Evolutionary conservation across 2,113 vertebrate genomes (phyloP).

Genomic region (Leptobrachium ailaonicum): DNA sequence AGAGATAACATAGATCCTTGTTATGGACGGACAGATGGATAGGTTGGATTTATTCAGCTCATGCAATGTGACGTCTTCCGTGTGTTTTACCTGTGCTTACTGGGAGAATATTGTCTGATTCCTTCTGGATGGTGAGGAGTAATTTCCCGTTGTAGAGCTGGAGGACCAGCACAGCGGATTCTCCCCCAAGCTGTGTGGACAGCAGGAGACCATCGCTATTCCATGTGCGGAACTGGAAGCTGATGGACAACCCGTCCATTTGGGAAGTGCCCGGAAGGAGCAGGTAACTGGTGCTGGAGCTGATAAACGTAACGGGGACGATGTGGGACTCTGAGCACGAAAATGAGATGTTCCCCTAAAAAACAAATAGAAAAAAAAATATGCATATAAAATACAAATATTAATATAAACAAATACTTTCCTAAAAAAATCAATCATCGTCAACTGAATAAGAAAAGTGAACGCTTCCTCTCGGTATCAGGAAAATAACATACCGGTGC

Average conservation of each 20-base stretch:
- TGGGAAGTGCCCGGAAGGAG: constrained; percentile 75
- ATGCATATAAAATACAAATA: background rate
- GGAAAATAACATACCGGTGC: too few relatives aligned
- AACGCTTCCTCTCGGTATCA: too few relatives aligned
- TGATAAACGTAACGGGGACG: constrained; percentile 87
- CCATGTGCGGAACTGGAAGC: constrained; percentile 95
- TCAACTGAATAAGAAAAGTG: too few relatives aligned
- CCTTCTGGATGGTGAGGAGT: constrained; percentile 74
- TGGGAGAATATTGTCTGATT: constrained; percentile 67
- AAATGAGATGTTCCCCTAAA: constrained; percentile 95
- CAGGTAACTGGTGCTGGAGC: constrained; percentile 81
- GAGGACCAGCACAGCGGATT: constrained; percentile 75
- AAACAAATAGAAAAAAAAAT: too few relatives aligned
- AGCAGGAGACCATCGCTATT: constrained; percentile 86
- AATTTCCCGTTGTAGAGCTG: constrained; percentile 74
- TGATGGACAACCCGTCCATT: constrained; percentile 78
- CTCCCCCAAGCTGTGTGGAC: constrained; percentile 72
- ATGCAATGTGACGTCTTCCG: background rate
- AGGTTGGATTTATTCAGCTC: too few relatives aligned
- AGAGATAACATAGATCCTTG: too few relatives aligned
- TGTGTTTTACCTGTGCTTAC: constrained; percentile 72
- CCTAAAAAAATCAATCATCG: too few relatives aligned
- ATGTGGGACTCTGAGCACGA: constrained; percentile 86
- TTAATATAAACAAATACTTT: background rate
- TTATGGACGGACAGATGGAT: too few relatives aligned